Evolutionary conservation across 37 sponge, comb jelly and placozoan species (phyloP), one percentile per base, ranked within the genome.

Genomic region (Cliona cf. orientalis): DNA sequence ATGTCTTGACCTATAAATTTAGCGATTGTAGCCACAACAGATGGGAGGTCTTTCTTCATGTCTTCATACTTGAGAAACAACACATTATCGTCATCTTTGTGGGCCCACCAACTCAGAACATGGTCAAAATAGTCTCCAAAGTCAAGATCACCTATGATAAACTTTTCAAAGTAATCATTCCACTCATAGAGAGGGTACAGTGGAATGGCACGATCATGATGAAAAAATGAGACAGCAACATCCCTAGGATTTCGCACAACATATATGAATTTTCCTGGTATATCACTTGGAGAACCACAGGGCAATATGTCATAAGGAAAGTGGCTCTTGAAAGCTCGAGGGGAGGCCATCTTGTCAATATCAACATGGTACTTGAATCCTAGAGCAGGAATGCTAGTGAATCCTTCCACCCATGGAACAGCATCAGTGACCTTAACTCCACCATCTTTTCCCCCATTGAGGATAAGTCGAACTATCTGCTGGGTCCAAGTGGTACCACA

Each of bases 171-270:
- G n/a, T n/a, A n/a, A n/a, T n/a, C n/a, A n/a, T n/a, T n/a, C n/a
- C n/a, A n/a, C n/a, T n/a, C n/a, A n/a, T n/a, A n/a, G n/a, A n/a
- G n/a, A n/a, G n/a, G n/a, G n/a, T n/a, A n/a, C n/a, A n/a, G n/a
- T n/a, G n/a, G n/a, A n/a, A n/a, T n/a, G n/a, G n/a, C n/a, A n/a
- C n/a, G n/a, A n/a, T n/a, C n/a, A n/a, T n/a, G n/a, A n/a, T n/a
- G n/a, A n/a, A n/a, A 87, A 19, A 83, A 57, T 4, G 93, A 92
- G 39, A 92, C 93, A 6, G 66, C 44, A 2, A 82, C 85, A 66
- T 92, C 93, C 43, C 84, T 87, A 4, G 93, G 93, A 66, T 92
- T 88, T 29, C 93, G 44, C 5, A 34, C 69, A 38, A 84, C 84
- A 26, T 78, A 79, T 71, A 92, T 83, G 74, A 84, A 92, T 66